Conservation (phyloP, 2,888 invertebrate species). For the Sphaerophoria rueppellii region DNA sequence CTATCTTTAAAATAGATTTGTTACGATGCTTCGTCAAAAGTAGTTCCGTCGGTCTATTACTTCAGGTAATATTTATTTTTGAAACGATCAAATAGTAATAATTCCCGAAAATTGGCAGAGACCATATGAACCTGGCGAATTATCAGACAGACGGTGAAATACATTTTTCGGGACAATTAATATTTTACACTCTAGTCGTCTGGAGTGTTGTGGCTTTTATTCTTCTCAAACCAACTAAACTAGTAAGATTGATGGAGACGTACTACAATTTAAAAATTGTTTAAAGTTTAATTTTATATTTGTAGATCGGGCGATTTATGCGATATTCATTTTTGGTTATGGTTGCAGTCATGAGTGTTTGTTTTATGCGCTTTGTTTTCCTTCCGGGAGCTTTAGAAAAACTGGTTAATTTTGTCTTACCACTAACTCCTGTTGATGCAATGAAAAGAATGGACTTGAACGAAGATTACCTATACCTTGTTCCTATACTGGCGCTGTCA, state of each 20-base stretch:
- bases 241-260: slow-evolving; percentile 41
- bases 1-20: too few relatives aligned
- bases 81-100: too few relatives aligned
- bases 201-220: slow-evolving; percentile 76
- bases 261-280: neutral
- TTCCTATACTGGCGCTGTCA: slow-evolving; percentile 83
- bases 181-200: slow-evolving; percentile 70
- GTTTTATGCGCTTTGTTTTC: slow-evolving; percentile 76
- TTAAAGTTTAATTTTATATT: too few relatives aligned
- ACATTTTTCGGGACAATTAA: slow-evolving; percentile 76
- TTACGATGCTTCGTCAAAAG: too few relatives aligned
- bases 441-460: too few relatives aligned
- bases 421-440: neutral
- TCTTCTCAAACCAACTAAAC: slow-evolving; percentile 75
- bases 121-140: slow-evolving; percentile 46
- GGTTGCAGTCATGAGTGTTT: slow-evolving; percentile 74
- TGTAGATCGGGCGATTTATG: slow-evolving; percentile 77
- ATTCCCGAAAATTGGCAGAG: slow-evolving; percentile 29
- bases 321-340: slow-evolving; percentile 75
- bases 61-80: too few relatives aligned
- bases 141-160: slow-evolving; percentile 2
- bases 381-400: slow-evolving; percentile 76
- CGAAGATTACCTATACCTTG: neutral
- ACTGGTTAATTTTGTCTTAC: slow-evolving; percentile 15
- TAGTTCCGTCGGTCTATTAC: too few relatives aligned